Conservation (phyloP, 2,888 invertebrate species). For the Sinohyriopsis cumingii region DNA sequence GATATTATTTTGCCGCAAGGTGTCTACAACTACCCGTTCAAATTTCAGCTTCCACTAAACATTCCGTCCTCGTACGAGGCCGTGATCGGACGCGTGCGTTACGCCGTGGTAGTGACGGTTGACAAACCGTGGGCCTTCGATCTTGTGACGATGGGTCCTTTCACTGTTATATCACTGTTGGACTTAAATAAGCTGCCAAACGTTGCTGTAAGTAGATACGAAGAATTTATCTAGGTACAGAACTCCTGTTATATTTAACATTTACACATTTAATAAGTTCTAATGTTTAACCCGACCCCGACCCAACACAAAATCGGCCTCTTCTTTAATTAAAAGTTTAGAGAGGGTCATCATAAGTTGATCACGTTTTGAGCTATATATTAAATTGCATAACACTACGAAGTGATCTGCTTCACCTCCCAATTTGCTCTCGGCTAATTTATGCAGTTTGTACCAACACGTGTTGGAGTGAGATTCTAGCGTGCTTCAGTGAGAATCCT, state of each 20-base stretch:
- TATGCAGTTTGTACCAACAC: too few species aligned
- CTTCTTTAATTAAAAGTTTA: too few species aligned
- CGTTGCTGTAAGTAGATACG: slow-evolving; percentile 43
- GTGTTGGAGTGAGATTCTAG: too few species aligned
- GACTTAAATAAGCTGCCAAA: slow-evolving; percentile 79
- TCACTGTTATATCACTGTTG: slow-evolving; percentile 85
- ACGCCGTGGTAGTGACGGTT: slow-evolving; percentile 84
- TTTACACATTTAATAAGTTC: background rate
- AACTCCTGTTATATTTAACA: background rate
- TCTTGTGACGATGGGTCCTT: slow-evolving; percentile 84
- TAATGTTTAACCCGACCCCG: too few species aligned
- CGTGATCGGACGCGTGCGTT: slow-evolving; percentile 80
- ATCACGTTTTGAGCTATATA: too few species aligned
- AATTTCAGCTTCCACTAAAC: slow-evolving; percentile 79
- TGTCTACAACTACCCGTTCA: slow-evolving; percentile 84
- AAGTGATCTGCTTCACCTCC: too few species aligned
- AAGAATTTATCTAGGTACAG: background rate
- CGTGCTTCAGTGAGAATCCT: too few species aligned
- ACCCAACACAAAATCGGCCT: too few species aligned
- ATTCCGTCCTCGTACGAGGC: slow-evolving; percentile 58
- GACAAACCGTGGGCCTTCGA: slow-evolving; percentile 87
- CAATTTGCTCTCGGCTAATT: too few species aligned
- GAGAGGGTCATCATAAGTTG: too few species aligned
- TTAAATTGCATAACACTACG: too few species aligned
- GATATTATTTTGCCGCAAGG: slow-evolving; percentile 78